A percentile compares a stretch with the other conserved stretches of the same genome.
phyloP scores from a whole-genome alignment of 2,113 vertebrate species.

The Sula dactylatra region DNA sequence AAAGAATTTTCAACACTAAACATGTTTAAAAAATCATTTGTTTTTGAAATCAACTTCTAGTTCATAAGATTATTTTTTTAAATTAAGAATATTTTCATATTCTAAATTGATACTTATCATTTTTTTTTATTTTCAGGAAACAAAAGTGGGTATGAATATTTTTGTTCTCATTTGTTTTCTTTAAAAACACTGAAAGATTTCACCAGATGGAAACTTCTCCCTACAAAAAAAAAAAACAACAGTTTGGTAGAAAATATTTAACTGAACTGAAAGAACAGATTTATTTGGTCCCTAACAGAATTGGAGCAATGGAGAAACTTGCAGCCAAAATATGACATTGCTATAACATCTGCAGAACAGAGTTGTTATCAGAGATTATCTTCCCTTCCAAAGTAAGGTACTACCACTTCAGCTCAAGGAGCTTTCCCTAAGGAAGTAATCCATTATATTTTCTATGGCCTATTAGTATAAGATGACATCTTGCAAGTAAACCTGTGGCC shows the following conservation, averaged over 20 bases:
- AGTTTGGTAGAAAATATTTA: background rate
- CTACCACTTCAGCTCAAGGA: background rate
- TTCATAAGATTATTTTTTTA: background rate
- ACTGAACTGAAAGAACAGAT: background rate
- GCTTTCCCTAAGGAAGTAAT: background rate
- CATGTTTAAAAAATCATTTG: background rate
- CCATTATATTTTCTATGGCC: background rate
- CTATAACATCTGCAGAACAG: background rate
- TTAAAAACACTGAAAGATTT: background rate
- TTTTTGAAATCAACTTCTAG: background rate
- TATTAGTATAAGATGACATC: background rate
- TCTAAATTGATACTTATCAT: background rate
- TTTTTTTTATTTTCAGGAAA: background rate
- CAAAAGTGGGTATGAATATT: background rate
- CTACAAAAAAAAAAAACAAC: background rate
- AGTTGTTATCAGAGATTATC: background rate
- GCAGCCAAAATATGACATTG: background rate
- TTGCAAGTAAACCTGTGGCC: background rate
- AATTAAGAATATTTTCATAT: background rate
- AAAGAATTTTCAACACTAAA: background rate
- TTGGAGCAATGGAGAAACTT: background rate
- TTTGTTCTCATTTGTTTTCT: background rate
- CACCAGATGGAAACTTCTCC: background rate
- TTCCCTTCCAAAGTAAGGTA: background rate
- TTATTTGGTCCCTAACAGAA: background rate